Percentiles rank a stretch among this genome's conserved stretches.
Evolutionary conservation across 1,140 invertebrate species (phyloP).

Genomic region (Zaprionus vittiger): DNA sequence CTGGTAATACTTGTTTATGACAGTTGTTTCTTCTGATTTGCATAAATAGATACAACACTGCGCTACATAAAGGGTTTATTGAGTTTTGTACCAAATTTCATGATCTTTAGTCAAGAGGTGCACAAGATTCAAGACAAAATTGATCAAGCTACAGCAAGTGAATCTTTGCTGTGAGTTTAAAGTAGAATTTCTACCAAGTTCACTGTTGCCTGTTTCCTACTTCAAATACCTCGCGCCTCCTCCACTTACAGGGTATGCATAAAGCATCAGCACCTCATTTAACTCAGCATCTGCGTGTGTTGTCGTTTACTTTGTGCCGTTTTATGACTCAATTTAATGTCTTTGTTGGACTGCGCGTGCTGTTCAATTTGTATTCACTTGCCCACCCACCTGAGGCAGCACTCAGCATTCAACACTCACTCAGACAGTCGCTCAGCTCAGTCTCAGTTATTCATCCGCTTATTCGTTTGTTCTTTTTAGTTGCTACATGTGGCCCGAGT

Average conservation of each 20-base stretch:
- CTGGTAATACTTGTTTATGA: not conserved
- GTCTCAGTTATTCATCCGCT: conserved; percentile 6
- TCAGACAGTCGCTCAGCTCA: conserved; percentile 22
- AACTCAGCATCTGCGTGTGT: conserved; percentile 62
- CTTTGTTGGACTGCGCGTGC: conserved; percentile 73
- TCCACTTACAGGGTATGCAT: conserved; percentile 1
- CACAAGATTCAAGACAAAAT: not conserved
- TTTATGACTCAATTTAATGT: conserved; percentile 81
- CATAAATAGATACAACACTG: not conserved
- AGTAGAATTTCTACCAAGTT: not conserved
- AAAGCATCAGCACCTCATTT: conserved; percentile 71
- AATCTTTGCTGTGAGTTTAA: not conserved
- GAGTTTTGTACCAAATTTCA: not conserved
- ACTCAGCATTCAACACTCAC: conserved; percentile 30
- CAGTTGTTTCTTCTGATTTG: not conserved
- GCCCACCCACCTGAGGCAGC: conserved; percentile 54
- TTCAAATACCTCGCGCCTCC: not conserved
- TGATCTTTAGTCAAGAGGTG: not conserved
- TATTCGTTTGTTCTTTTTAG: conserved; percentile 38
- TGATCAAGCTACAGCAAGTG: too few species aligned
- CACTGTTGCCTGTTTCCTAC: not conserved
- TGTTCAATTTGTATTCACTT: conserved; percentile 46
- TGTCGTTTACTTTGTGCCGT: conserved; percentile 51
- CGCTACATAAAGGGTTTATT: not conserved
- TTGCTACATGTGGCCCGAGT: conserved; percentile 34